Evolutionary conservation across 2,888 invertebrate species (phyloP), one percentile per base, ranked within the genome.

Genomic region (Acleris laterana): DNA sequence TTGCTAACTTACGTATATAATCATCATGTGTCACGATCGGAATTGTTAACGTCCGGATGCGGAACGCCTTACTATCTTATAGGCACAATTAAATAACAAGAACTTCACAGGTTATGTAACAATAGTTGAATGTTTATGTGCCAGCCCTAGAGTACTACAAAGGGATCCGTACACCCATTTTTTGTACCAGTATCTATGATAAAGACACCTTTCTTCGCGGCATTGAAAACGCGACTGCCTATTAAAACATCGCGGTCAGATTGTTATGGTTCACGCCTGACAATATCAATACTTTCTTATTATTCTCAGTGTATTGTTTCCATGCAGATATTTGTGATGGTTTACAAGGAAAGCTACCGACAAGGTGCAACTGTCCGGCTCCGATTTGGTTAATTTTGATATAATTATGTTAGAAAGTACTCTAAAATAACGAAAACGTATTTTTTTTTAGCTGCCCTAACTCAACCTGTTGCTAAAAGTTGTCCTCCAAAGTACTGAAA

Each of bases 51-150:
- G 70, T 63, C 71, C 75, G 71, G 77, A 78, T 74, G 71, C 70
- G 73, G 74, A 73, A 57, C 63, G 67, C 71, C 75, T 74, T 76
- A 78, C 79, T 83, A 81, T 74, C 81, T 77, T 80, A 66, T 66
- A 62, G 57, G 55, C 61, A 80, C 73, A 73, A 71, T 72, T 71
- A 76, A 77, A 79, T 77, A 72, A 79, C 68, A 75, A 76, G 79
- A 77, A 81, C 79, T 80, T 79, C 77, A 75, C 70, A 70, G 79
- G 9, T 28, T 81, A 75, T 71, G 73, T 79, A 82, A 81, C 69
- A 70, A 71, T 70, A 75, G 70, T 74, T 72, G 61, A 70, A 78
- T 72, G 74, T 77, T 69, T 70, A 75, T 76, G n/a, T 78, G 74
- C 77, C 72, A 69, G 72, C 78, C 77, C 77, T 79, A 72, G 25